Percentiles rank a stretch among this genome's conserved stretches.
phyloP scores from a whole-genome alignment of 2,113 vertebrate species.

The Archocentrus centrarchus region DNA sequence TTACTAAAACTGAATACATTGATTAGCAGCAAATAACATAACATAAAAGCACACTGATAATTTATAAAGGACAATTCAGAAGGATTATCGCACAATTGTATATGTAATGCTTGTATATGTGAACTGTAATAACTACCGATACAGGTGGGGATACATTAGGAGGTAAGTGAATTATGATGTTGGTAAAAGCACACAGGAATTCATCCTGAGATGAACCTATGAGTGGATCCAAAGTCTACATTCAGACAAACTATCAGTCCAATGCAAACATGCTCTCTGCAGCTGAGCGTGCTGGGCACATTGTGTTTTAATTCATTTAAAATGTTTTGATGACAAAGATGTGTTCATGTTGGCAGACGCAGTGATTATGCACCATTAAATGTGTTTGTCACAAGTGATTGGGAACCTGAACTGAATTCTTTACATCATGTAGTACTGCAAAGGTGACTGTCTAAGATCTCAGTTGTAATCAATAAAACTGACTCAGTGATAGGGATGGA shows the following conservation, averaged over 20 bases:
- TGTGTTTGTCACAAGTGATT: not conserved
- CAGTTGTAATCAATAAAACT: constrained; percentile 51
- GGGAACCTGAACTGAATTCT: not conserved
- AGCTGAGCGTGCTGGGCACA: not conserved
- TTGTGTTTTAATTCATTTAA: not conserved
- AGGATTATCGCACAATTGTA: not conserved
- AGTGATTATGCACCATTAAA: not conserved
- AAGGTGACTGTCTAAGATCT: not conserved
- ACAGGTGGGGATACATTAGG: too few relatives aligned
- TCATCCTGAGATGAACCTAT: constrained; percentile 31
- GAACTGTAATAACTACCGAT: too few relatives aligned
- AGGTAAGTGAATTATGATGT: not conserved
- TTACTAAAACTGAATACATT: not conserved
- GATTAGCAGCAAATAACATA: not conserved
- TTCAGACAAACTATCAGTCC: constrained; percentile 61
- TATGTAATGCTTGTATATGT: not conserved
- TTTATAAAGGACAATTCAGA: too few relatives aligned
- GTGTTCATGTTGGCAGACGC: not conserved
- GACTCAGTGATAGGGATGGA: constrained; percentile 26
- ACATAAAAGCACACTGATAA: not conserved
- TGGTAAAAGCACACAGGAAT: not conserved
- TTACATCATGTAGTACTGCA: not conserved
- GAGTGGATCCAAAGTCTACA: constrained; percentile 69
- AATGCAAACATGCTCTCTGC: constrained; percentile 70
- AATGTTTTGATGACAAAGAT: not conserved